phyloP scores from a whole-genome alignment of 1,140 invertebrate genomes.

The Saccostrea echinata region DNA sequence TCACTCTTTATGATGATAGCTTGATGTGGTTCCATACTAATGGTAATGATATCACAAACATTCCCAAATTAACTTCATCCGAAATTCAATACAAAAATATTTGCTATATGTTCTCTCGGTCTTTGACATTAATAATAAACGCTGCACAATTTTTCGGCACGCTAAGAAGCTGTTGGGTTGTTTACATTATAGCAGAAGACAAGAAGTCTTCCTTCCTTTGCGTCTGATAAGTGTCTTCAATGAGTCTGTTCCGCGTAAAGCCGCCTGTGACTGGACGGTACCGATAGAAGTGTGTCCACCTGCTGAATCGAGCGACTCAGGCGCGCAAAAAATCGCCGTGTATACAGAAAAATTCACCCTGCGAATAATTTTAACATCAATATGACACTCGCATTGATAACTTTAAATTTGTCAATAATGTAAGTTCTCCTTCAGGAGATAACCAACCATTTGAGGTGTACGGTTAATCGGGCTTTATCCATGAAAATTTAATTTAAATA shows the following conservation, averaged over 20 bases:
- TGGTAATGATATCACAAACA: neutral
- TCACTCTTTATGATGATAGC: neutral
- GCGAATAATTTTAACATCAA: neutral
- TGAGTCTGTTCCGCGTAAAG: neutral
- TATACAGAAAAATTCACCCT: neutral
- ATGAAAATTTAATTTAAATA: constrained; percentile 22
- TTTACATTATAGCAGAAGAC: constrained; percentile 16
- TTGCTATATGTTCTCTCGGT: neutral
- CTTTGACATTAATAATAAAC: constrained; percentile 11
- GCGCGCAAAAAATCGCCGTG: neutral
- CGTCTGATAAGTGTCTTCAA: neutral
- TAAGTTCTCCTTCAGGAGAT: constrained; percentile 11
- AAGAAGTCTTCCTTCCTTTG: neutral
- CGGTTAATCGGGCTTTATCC: constrained; percentile 1
- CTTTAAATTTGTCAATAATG: constrained; percentile 17
- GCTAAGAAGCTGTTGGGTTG: neutral
- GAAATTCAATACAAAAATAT: neutral
- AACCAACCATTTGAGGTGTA: neutral
- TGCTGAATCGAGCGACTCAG: neutral
- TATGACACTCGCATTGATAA: neutral
- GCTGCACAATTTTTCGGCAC: constrained; percentile 12
- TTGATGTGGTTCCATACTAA: neutral
- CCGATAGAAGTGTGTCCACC: neutral
- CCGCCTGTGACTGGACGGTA: neutral
- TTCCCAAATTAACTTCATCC: neutral